phyloP scores from a whole-genome alignment of 2,797 vertebrate genomes.

The Caiman crocodilus region DNA sequence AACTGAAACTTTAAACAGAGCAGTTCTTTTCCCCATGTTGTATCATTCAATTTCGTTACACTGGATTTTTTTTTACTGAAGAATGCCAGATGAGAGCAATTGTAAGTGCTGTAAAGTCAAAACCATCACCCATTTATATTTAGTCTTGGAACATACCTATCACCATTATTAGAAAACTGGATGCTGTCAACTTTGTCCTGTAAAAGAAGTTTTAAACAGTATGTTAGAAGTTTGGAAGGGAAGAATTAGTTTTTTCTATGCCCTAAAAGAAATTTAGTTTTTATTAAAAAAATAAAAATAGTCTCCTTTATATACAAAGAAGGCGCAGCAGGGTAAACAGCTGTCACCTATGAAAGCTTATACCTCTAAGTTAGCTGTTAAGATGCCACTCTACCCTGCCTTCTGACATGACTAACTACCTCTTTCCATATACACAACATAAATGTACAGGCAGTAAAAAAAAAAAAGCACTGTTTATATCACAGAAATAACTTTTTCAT shows the following conservation, averaged over 20 bases:
- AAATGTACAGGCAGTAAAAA: no score
- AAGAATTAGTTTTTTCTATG: neutral
- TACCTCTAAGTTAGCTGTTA: no score
- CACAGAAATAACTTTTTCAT: no score
- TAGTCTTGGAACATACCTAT: conserved; percentile 86
- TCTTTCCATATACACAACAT: no score
- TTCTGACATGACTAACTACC: no score
- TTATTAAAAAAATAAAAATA: neutral
- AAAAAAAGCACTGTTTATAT: no score
- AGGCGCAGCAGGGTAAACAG: no score
- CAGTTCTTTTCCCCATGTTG: neutral
- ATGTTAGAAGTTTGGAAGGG: neutral
- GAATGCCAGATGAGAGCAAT: neutral
- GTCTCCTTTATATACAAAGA: neutral
- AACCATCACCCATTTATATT: neutral
- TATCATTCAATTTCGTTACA: neutral
- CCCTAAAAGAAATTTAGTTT: neutral
- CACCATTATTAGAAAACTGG: conserved; percentile 93
- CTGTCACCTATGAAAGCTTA: no score
- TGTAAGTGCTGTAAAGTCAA: neutral
- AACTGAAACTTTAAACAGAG: neutral
- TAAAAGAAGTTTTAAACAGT: neutral
- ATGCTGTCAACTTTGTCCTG: conserved; percentile 99
- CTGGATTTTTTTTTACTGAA: neutral
- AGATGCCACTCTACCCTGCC: no score